A percentile compares a stretch with the other conserved stretches of the same genome.
Evolutionary conservation across 2,797 vertebrate genomes (phyloP).

Genomic region (Lepidocolaptes lacrymiger): DNA sequence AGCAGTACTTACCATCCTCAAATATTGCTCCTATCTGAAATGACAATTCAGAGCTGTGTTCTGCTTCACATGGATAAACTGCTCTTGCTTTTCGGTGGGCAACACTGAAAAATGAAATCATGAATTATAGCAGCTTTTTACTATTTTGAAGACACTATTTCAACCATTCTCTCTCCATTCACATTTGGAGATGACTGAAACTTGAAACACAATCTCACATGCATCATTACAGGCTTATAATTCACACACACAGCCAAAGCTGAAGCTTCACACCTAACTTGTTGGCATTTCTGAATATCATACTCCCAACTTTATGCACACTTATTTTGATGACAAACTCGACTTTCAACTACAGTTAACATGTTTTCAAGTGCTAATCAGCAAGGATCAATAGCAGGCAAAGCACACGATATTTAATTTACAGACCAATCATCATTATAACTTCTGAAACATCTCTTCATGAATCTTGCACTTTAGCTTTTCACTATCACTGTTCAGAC

Average conservation of each 20-base stretch:
- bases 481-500: neutral
- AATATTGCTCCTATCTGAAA: slow-evolving; percentile 96
- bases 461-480: neutral
- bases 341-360: neutral
- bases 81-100: slow-evolving; percentile 90
- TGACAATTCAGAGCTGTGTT: slow-evolving; percentile 95
- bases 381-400: neutral
- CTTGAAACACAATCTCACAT: neutral
- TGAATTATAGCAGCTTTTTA: neutral
- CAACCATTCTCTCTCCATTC: neutral
- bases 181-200: neutral
- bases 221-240: slow-evolving; percentile 12
- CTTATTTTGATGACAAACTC: neutral
- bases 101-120: slow-evolving; percentile 82
- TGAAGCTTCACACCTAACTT: slow-evolving; percentile 6
- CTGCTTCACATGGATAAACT: slow-evolving; percentile 94
- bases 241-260: neutral
- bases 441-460: neutral
- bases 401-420: neutral
- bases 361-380: neutral
- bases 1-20: slow-evolving; percentile 91
- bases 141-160: neutral
- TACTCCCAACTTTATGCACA: neutral
- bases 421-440: neutral
- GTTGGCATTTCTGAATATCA: neutral